Evolutionary conservation across 2,888 invertebrate genomes (phyloP).

Genomic region (Campopleginae sp.): DNA sequence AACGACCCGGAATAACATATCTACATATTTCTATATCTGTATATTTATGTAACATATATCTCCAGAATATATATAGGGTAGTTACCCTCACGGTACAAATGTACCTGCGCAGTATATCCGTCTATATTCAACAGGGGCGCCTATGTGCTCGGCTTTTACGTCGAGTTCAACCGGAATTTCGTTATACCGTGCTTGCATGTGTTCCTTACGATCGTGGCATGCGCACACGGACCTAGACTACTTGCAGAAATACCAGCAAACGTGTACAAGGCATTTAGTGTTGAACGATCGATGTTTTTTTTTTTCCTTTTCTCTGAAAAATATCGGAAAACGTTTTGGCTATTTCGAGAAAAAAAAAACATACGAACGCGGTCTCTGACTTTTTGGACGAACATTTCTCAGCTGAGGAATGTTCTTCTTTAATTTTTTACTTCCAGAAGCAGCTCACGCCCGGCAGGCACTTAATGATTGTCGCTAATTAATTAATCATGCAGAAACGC

Average conservation of each 20-base stretch:
- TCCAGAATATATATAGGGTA: constrained; percentile 2
- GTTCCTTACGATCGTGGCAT: constrained; percentile 35
- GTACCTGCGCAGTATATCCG: constrained; percentile 45
- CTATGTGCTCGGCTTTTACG: constrained; percentile 26
- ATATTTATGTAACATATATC: constrained; percentile 8
- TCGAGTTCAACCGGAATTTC: constrained; percentile 24
- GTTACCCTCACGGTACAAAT: constrained; percentile 9
- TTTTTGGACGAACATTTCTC: neutral
- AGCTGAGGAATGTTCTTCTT: neutral
- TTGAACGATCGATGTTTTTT: neutral
- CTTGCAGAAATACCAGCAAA: constrained; percentile 19
- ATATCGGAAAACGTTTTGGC: neutral
- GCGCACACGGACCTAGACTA: constrained; percentile 52
- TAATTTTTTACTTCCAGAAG: neutral
- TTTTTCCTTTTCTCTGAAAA: neutral
- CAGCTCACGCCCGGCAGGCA: neutral
- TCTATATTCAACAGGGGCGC: constrained; percentile 60
- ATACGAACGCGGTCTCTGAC: neutral
- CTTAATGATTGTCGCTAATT: neutral
- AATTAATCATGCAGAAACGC: neutral
- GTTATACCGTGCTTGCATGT: constrained; percentile 29
- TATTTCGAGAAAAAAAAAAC: neutral
- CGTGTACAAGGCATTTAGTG: neutral
- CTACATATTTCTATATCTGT: neutral
- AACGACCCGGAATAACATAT: constrained; percentile 17